Percentiles rank a stretch among this genome's conserved stretches.
phyloP scores from a whole-genome alignment of 2,797 vertebrate species.

The Australoheros facetus region DNA sequence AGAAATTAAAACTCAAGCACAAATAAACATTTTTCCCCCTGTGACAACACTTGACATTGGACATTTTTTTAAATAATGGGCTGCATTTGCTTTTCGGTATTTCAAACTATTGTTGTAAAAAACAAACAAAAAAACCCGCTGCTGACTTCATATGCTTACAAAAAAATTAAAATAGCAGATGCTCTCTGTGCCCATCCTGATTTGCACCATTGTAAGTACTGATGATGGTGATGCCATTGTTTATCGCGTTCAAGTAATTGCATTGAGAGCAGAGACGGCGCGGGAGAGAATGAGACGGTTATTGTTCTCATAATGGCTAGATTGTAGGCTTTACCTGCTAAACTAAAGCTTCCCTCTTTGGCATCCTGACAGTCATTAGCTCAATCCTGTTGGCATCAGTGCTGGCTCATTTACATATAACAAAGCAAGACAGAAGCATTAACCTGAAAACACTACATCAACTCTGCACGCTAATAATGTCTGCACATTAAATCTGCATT shows the following conservation, averaged over 20 bases:
- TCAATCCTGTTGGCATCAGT: conserved; percentile 44
- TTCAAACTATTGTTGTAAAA: not conserved
- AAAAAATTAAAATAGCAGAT: not conserved
- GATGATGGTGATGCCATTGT: conserved; percentile 11
- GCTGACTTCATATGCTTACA: not conserved
- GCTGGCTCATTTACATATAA: conserved; percentile 56
- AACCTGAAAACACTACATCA: conserved; percentile 64
- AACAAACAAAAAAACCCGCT: not conserved
- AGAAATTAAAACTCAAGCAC: not conserved
- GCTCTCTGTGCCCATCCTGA: not conserved
- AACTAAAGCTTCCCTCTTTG: conserved; percentile 44
- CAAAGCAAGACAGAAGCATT: conserved; percentile 50
- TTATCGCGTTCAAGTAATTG: conserved; percentile 15
- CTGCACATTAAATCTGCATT: conserved; percentile 59
- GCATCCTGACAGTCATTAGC: conserved; percentile 60
- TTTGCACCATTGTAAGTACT: conserved; percentile 14
- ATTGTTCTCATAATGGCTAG: conserved; percentile 42
- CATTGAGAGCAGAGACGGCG: not conserved
- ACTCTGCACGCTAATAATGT: conserved; percentile 46
- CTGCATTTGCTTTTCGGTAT: not conserved
- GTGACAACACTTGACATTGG: conserved; percentile 2
- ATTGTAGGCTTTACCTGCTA: conserved; percentile 37
- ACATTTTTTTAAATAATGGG: not conserved
- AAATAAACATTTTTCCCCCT: not conserved
- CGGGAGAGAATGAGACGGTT: conserved; percentile 18